Evolutionary conservation across 2,888 invertebrate species (phyloP), one percentile per base, ranked within the genome.

Genomic region (Morpho helenor): DNA sequence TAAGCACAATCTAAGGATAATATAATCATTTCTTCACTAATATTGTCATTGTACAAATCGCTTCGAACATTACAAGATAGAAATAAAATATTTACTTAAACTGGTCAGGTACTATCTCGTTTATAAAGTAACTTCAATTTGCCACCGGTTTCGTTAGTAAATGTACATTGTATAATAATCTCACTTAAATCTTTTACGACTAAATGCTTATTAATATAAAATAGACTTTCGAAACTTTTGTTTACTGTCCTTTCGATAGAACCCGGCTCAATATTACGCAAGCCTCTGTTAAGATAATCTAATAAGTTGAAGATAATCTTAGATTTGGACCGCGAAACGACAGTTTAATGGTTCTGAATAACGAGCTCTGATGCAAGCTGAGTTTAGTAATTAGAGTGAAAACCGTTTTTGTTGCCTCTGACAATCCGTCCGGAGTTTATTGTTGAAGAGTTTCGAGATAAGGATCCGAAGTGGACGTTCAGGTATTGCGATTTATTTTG

Each of bases 171-270:
- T 53, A 53, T 47, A 46, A 41, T 41, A 47, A 53, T 53, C 53
- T 46, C 52, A 10, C 46, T 45, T 41, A 22, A 40, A 53, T 53
- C 54, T 49, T 49, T 49, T 44, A 55, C 55, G 49, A 49, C 49
- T 55, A 55, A 55, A 55, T 16, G 42, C 39, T 55, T 49, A 55
- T 55, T 55, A 55, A 44, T 55, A 55, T 55, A 55, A 49, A 55
- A 55, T 49, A 40, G 55, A 42, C 55, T 55, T 55, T 55, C 55
- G 55, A 55, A 52, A 63, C 58, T 61, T 63, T 63, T 61, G 61
- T 63, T 63, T 63, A 63, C 53, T 53, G 48, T 63, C 63, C 60
- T 63, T 63, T 60, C 60, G 59, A 61, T 56, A 52, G 60, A 48
- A 53, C 60, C 9, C 23, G 48, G 39, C 43, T 8, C 45, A 39